A percentile compares a stretch with the other conserved stretches of the same genome.
phyloP scores from a whole-genome alignment of 2,113 vertebrate species.

The Pycnonotus jocosus region DNA sequence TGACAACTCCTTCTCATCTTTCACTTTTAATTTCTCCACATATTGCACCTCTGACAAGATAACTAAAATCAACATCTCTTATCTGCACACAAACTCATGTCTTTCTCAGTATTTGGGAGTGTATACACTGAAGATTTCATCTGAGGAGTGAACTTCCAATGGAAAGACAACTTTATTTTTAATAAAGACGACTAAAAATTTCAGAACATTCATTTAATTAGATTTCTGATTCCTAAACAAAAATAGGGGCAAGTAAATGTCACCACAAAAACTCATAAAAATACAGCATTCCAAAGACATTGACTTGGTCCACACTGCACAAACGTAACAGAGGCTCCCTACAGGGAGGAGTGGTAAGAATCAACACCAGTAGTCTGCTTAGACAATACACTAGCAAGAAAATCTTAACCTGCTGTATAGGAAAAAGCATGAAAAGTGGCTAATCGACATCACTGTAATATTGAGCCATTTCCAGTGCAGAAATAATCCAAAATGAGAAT shows the following conservation, averaged over 20 bases:
- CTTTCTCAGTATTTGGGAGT: neutral
- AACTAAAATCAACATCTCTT: neutral
- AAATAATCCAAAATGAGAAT: neutral
- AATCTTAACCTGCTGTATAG: neutral
- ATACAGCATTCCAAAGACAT: neutral
- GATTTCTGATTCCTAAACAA: neutral
- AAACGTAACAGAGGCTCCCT: neutral
- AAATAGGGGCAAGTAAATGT: neutral
- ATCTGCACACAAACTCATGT: neutral
- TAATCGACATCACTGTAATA: neutral
- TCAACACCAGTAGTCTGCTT: neutral
- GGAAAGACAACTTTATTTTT: neutral
- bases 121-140: neutral
- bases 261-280: neutral
- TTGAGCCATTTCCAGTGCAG: neutral
- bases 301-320: neutral
- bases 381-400: neutral
- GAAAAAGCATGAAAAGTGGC: neutral
- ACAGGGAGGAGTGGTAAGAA: neutral
- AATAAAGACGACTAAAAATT: neutral
- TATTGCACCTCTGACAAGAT: neutral
- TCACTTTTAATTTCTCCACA: neutral
- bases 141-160: neutral
- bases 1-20: neutral
- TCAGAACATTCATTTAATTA: neutral